Conservation (phyloP, 2,113 vertebrate species). For the Bubalus kerabau region DNA sequence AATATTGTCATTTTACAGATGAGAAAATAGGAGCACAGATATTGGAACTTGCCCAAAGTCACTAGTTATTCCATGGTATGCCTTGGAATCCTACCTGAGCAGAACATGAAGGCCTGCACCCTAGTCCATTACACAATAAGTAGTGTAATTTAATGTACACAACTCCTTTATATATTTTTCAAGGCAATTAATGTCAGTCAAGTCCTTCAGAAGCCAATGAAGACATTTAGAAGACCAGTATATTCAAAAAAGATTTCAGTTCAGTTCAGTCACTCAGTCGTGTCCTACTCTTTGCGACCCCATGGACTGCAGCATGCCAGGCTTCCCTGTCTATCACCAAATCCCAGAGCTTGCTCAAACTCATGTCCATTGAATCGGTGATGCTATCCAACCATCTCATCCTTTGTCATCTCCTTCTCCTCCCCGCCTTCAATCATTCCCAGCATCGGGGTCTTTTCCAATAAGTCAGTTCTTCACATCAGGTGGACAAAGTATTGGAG, state of each 20-base stretch:
- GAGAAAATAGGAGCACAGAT: background rate
- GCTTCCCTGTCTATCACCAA: background rate
- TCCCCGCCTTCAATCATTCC: background rate
- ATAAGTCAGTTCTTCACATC: background rate
- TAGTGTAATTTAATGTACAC: background rate
- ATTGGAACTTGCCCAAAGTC: background rate
- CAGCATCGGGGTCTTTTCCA: background rate
- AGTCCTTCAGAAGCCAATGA: background rate
- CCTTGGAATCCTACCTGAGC: background rate
- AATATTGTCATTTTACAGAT: background rate
- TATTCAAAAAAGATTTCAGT: background rate
- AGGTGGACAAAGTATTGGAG: background rate
- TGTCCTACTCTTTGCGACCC: background rate
- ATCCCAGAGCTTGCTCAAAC: background rate
- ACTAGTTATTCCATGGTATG: background rate
- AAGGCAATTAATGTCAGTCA: background rate
- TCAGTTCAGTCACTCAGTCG: background rate
- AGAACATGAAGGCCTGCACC: background rate
- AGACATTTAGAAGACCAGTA: background rate
- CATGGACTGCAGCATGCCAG: background rate
- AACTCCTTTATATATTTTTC: background rate
- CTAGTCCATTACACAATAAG: background rate
- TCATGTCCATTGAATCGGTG: background rate
- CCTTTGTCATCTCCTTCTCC: background rate
- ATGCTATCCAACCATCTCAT: background rate